Conservation (phyloP, 2,113 vertebrate genomes). For the Dendrocopos noguchii region DNA sequence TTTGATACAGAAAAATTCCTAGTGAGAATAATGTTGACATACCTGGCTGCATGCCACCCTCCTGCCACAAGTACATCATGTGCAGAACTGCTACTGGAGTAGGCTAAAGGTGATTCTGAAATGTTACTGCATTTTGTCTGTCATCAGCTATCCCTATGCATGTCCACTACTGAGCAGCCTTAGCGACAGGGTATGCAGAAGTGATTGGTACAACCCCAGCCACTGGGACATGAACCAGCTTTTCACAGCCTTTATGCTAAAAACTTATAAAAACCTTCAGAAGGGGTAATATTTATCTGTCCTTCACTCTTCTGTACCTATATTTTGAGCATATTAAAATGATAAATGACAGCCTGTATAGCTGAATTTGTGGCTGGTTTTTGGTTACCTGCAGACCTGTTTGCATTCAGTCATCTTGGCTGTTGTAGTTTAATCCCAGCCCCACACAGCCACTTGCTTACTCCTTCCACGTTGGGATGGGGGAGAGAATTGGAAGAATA, state of each 20-base stretch:
- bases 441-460: background rate
- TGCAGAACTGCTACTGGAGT: background rate
- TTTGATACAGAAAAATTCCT: background rate
- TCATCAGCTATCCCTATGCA: background rate
- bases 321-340: background rate
- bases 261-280: background rate
- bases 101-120: background rate
- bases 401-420: background rate
- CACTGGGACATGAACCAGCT: background rate
- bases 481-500: background rate
- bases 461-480: background rate
- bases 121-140: background rate
- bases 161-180: background rate
- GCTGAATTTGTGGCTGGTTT: background rate
- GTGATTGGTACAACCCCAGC: background rate
- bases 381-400: background rate
- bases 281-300: background rate
- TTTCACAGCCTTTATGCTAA: background rate
- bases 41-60: background rate
- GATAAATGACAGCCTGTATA: background rate
- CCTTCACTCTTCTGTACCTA: background rate
- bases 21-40: background rate
- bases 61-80: background rate
- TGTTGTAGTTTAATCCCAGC: background rate
- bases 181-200: background rate